Evolutionary conservation across 2,888 invertebrate genomes (phyloP).

Genomic region (Amphipoea lucens): DNA sequence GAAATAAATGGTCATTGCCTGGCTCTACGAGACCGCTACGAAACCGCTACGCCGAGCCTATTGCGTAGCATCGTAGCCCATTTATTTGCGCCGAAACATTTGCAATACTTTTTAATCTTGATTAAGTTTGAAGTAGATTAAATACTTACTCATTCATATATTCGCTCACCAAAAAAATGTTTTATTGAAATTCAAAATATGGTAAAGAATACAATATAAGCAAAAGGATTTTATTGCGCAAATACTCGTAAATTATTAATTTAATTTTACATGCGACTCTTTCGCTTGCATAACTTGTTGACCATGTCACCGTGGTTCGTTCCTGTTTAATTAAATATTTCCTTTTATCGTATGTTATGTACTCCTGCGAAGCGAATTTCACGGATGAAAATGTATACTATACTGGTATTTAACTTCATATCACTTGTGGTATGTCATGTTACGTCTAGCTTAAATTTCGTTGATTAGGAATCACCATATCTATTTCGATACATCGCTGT

Average conservation of each 20-base stretch:
- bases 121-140: neutral
- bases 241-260: conserved; percentile 29
- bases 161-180: neutral
- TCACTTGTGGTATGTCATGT: neutral
- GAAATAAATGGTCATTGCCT: conserved; percentile 48
- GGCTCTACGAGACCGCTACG: conserved; percentile 34
- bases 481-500: neutral
- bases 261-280: conserved; percentile 2
- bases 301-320: neutral
- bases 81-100: conserved; percentile 33
- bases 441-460: neutral
- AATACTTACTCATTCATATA: conserved; percentile 2
- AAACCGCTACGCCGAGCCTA: conserved; percentile 24
- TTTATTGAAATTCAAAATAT: conserved; percentile 20
- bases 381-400: neutral
- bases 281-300: neutral
- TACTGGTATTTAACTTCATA: neutral
- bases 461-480: conserved; percentile 6
- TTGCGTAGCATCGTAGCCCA: conserved; percentile 34
- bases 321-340: conserved; percentile 15
- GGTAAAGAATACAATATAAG: conserved; percentile 8
- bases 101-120: neutral
- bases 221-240: conserved; percentile 1
- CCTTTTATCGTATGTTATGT: neutral
- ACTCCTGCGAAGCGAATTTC: conserved; percentile 5